These are phyloP conservation scores for Aldrovandia affinis DNA, from an alignment of 2,797 vertebrate genomes.

Conservation along the genomic window DNA sequence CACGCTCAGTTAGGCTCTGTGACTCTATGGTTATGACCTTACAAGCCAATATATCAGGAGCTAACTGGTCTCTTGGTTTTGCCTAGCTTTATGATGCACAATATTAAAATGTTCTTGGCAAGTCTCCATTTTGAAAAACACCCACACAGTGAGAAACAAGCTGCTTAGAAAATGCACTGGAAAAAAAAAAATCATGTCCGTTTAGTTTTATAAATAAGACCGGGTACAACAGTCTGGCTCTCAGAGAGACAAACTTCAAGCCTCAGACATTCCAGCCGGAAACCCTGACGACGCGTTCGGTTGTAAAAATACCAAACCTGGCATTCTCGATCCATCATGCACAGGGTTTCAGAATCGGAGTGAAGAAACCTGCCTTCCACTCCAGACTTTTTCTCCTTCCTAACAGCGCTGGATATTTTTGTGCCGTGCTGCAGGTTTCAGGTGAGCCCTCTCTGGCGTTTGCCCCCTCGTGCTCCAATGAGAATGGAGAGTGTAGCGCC, in stretches of 20 bases:
- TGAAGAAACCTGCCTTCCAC: background rate
- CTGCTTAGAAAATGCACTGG: background rate
- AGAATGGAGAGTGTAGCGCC: too few species aligned
- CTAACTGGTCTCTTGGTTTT: conserved; percentile 29
- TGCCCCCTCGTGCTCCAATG: too few species aligned
- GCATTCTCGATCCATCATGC: background rate
- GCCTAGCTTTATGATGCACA: conserved; percentile 42
- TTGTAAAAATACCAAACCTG: conserved; percentile 18
- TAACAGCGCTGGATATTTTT: background rate
- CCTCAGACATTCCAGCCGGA: conserved; percentile 14
- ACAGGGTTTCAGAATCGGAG: background rate
- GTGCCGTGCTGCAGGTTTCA: background rate
- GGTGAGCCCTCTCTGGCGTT: too few species aligned
- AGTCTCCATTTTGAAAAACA: conserved; percentile 9
- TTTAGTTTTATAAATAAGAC: conserved; percentile 6
- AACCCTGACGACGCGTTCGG: conserved; percentile 2
- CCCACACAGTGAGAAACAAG: background rate
- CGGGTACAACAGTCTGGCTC: conserved; percentile 26
- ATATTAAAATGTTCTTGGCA: conserved; percentile 38
- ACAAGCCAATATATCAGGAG: background rate
- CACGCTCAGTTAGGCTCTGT: background rate
- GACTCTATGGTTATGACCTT: conserved; percentile 53
- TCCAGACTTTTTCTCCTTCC: background rate
- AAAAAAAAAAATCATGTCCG: background rate
- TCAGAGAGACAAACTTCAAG: background rate